phyloP scores from a whole-genome alignment of 2,797 vertebrate species.

The Phrynocephalus vlangalii region DNA sequence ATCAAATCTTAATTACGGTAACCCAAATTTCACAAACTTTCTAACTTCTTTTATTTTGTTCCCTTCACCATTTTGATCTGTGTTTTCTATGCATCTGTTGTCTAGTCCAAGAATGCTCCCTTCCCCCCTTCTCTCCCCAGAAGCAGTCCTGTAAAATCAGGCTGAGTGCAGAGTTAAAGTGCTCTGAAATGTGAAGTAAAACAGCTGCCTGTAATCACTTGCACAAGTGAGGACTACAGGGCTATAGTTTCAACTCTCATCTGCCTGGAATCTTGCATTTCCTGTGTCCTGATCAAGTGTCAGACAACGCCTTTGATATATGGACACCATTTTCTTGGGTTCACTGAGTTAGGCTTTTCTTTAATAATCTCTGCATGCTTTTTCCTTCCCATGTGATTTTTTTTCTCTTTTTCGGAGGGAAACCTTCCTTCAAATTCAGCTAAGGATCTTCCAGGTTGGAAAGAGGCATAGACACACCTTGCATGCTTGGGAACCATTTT shows the following conservation, averaged over 20 bases:
- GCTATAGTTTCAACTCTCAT: constrained; percentile 89
- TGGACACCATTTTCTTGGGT: constrained; percentile 81
- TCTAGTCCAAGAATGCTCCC: constrained; percentile 57
- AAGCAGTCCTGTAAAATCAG: constrained; percentile 76
- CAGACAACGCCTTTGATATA: constrained; percentile 87
- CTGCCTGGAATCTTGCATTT: constrained; percentile 89
- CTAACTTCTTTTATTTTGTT: constrained; percentile 4
- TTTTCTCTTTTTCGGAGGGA: background rate
- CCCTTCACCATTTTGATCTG: constrained; percentile 45
- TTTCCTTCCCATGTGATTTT: constrained; percentile 58
- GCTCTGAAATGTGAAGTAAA: constrained; percentile 86
- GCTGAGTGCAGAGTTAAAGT: constrained; percentile 87
- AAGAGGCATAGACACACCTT: background rate
- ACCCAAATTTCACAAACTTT: constrained; percentile 49
- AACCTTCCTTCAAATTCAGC: constrained; percentile 22
- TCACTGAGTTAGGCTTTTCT: constrained; percentile 29
- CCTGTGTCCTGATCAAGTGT: constrained; percentile 86
- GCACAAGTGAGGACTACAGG: constrained; percentile 83
- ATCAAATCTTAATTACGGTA: constrained; percentile 76
- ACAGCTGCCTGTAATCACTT: constrained; percentile 88
- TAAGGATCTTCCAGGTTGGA: constrained; percentile 43
- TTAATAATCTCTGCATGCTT: constrained; percentile 60
- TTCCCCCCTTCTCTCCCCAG: constrained; percentile 40
- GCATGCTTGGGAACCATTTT: constrained; percentile 49
- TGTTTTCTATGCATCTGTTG: constrained; percentile 58